These are phyloP conservation scores for Listronotus oregonensis DNA, from an alignment of 1,140 invertebrate species.

Conservation along the genomic window DNA sequence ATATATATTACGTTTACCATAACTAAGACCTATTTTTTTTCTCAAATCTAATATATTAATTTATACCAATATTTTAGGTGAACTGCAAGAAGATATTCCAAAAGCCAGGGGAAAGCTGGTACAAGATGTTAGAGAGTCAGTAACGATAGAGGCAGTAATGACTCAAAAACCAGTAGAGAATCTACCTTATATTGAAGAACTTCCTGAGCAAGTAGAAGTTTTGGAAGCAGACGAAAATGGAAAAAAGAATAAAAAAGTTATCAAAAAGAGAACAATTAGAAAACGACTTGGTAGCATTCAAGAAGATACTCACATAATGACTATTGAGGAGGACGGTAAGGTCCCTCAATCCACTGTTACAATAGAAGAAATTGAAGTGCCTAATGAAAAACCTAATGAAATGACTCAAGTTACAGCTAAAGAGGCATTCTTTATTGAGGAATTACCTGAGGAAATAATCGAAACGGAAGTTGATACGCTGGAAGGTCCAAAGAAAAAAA, in stretches of 20 bases:
- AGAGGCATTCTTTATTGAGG: conserved; percentile 43
- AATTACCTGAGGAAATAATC: conserved; percentile 50
- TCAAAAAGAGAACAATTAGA: conserved; percentile 49
- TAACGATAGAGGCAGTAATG: conserved; percentile 44
- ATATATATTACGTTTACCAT: too few relatives aligned
- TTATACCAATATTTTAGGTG: conserved; percentile 41
- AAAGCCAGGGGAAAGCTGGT: conserved; percentile 37
- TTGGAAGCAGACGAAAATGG: conserved; percentile 45
- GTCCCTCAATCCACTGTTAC: conserved; percentile 52
- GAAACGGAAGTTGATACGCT: conserved; percentile 49
- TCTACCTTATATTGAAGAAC: conserved; percentile 45
- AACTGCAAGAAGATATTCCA: conserved; percentile 16
- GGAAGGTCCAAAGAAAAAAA: conserved; percentile 52
- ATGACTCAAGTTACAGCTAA: conserved; percentile 1
- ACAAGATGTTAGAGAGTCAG: conserved; percentile 43
- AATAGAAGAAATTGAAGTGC: conserved; percentile 44
- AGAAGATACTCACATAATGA: conserved; percentile 49
- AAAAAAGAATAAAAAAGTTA: conserved; percentile 49
- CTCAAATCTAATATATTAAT: neutral
- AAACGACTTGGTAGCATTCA: conserved; percentile 47
- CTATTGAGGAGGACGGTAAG: conserved; percentile 52
- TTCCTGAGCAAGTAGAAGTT: conserved; percentile 54
- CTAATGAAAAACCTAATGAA: conserved; percentile 31
- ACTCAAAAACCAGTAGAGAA: conserved; percentile 48
- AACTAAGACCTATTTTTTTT: too few relatives aligned